Conservation (phyloP, 2,113 vertebrate genomes). For the Nesoenas mayeri region DNA sequence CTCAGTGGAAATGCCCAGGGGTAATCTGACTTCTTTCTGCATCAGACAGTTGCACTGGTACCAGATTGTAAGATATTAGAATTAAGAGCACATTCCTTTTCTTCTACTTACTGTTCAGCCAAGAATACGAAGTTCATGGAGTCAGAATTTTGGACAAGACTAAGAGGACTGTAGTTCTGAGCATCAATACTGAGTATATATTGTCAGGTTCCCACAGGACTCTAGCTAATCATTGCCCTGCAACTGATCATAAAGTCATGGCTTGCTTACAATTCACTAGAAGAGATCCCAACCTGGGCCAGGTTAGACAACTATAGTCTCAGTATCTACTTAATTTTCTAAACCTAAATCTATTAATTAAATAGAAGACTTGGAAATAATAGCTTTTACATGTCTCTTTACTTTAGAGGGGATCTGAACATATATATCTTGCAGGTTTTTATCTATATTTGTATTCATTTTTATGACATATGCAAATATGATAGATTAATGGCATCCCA, state of each 20-base stretch:
- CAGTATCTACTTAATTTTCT: not conserved
- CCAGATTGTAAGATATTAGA: not conserved
- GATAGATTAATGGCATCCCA: not conserved
- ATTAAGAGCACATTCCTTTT: not conserved
- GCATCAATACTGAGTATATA: not conserved
- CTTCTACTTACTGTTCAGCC: not conserved
- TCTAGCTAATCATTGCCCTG: not conserved
- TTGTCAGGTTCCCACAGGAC: not conserved
- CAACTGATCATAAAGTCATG: not conserved
- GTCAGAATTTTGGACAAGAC: not conserved
- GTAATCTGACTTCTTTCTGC: not conserved
- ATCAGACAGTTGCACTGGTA: not conserved
- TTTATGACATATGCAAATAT: not conserved
- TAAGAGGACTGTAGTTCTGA: not conserved
- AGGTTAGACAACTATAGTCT: not conserved
- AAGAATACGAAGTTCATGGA: not conserved
- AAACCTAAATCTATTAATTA: not conserved
- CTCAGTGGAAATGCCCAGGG: not conserved
- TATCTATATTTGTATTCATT: not conserved
- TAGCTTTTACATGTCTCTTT: not conserved
- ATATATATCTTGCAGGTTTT: not conserved
- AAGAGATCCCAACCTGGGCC: not conserved
- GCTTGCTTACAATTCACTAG: not conserved
- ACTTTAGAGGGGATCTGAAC: not conserved
- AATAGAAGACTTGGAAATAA: not conserved